Conservation (phyloP, 37 sponge, comb jelly and placozoan genomes). For the Aplysina aerophoba region DNA sequence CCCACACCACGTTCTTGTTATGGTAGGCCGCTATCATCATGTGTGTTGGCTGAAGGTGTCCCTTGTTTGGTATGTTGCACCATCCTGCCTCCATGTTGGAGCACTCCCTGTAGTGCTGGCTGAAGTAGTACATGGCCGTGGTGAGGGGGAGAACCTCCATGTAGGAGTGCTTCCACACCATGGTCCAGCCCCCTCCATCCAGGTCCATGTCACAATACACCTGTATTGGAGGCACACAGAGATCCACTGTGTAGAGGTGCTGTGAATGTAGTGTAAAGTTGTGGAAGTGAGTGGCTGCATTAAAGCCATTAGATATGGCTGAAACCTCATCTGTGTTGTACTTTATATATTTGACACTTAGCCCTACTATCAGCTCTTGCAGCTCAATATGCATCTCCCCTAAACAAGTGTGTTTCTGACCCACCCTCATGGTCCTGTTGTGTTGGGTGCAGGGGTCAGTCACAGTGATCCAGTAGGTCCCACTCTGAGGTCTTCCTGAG, state of each 20-base stretch:
- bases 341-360: too few species aligned
- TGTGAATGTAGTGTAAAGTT: too few species aligned
- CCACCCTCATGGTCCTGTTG: too few species aligned
- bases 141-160: conserved; percentile 36
- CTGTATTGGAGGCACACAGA: background rate
- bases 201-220: conserved; percentile 34
- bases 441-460: background rate
- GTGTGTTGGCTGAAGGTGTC: conserved; percentile 35
- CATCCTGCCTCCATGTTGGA: conserved; percentile 26
- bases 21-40: conserved; percentile 39
- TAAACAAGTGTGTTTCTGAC: too few species aligned
- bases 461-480: conserved; percentile 6
- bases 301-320: too few species aligned
- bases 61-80: conserved; percentile 47
- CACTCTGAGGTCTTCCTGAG: background rate
- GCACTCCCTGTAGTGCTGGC: conserved; percentile 12
- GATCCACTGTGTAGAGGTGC: too few species aligned
- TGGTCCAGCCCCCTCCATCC: conserved; percentile 45
- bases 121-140: conserved; percentile 37
- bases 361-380: too few species aligned
- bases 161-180: conserved; percentile 48
- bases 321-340: too few species aligned
- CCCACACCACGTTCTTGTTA: background rate
- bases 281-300: too few species aligned
- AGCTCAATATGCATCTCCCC: too few species aligned